Evolutionary conservation across 1,140 invertebrate species (phyloP), one percentile per base, ranked within the genome.

Genomic region (Procambarus virginalis): DNA sequence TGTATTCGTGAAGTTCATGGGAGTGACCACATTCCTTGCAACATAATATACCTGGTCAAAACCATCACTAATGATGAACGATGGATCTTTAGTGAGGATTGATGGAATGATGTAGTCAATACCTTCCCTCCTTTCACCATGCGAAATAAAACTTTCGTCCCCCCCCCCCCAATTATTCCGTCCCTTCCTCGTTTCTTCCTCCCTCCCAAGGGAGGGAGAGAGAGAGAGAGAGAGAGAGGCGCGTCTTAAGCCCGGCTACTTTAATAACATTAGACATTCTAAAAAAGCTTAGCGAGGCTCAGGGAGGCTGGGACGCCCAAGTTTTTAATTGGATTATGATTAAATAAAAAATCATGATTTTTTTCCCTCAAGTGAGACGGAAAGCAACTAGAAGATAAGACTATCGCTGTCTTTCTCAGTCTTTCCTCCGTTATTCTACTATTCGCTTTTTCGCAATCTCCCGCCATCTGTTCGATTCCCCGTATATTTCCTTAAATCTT

Each of bases 301-400:
- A 2, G 68, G 68, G 68, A 73, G 68, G 68, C 22, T 73, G 68
- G 14, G 0, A 45, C 22, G 68, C 68, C 34, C n/a, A 73, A 73
- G 68, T 73, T 73, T 73, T 73, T 73, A 73, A 73, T 73, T 73
- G 68, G 22, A n/a, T 73, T 73, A 73, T 34, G 68, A 73, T 73
- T 73, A 73, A 22, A 9, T 9, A 73, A 73, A n/a, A 73, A 73
- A 34, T 34, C 68, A 22, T 5, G 68, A 73, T 22, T 34, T 73
- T 73, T 73, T 20, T 34, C 34, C 34, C 60, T 64, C 4, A 64
- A 55, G 51, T 55, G 51, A 55, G 12, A 55, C 51, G 51, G 12
- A 12, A 64, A 17, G 60, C 20, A 64, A 4, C 34, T 34, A 34
- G 34, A 34, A 34, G 34, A 34, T 34, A 34, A 20, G 60, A 64